These are phyloP conservation scores for Botia kubotai DNA, from an alignment of 2,797 vertebrate species.

Conservation along the genomic window DNA sequence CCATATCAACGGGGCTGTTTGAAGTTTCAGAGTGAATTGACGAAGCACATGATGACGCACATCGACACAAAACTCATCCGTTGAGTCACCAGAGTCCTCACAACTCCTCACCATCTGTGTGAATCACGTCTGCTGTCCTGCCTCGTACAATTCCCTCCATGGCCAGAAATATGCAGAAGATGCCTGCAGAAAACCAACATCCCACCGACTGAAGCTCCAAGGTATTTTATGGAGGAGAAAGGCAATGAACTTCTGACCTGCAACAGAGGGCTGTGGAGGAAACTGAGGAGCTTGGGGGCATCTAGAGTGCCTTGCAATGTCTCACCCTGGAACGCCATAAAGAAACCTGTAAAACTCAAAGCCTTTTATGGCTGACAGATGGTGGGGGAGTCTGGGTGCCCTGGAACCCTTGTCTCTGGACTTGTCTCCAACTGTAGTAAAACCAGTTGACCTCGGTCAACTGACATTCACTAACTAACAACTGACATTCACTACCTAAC, in stretches of 20 bases:
- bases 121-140: conserved; percentile 71
- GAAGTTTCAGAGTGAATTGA: conserved; percentile 42
- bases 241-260: conserved; percentile 85
- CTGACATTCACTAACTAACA: conserved; percentile 71
- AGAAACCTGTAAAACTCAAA: conserved; percentile 77
- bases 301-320: conserved; percentile 76
- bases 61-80: conserved; percentile 73
- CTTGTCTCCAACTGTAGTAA: conserved; percentile 81
- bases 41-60: conserved; percentile 50
- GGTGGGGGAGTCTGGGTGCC: conserved; percentile 70
- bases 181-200: conserved; percentile 28
- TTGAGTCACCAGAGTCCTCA: conserved; percentile 78
- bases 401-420: conserved; percentile 76
- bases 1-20: conserved; percentile 9
- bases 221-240: conserved; percentile 55
- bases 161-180: conserved; percentile 27
- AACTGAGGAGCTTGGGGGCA: conserved; percentile 78
- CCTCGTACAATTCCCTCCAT: conserved; percentile 41
- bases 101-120: conserved; percentile 78
- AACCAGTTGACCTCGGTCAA: conserved; percentile 80
- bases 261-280: conserved; percentile 75
- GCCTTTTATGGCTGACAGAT: conserved; percentile 83
- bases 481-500: too few relatives aligned
- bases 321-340: conserved; percentile 78
- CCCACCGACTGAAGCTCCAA: conserved; percentile 19